Evolutionary conservation across 2,888 invertebrate species (phyloP).

Genomic region (Aplocera efformata): DNA sequence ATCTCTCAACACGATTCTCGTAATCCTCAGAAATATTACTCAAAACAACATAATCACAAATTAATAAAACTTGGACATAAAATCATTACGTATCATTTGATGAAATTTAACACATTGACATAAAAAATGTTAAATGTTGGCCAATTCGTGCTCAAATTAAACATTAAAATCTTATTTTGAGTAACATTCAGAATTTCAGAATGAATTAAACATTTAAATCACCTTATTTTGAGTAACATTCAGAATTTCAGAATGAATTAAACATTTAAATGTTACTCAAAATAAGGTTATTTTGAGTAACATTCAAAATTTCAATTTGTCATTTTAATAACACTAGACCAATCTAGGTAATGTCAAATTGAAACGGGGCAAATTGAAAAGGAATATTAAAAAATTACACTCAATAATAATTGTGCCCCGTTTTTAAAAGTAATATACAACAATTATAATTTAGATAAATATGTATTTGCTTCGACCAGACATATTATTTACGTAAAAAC

Average conservation of each 20-base stretch:
- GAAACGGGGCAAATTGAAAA: slow-evolving; percentile 28
- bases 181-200: slow-evolving; percentile 37
- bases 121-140: too few relatives aligned
- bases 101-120: too few relatives aligned
- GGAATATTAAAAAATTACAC: slow-evolving; percentile 3
- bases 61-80: slow-evolving; percentile 5
- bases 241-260: slow-evolving; percentile 45
- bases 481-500: not conserved
- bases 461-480: slow-evolving; percentile 8
- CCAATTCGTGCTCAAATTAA: too few relatives aligned
- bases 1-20: not conserved
- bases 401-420: slow-evolving; percentile 18
- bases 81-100: not conserved
- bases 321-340: slow-evolving; percentile 73
- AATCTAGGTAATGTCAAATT: slow-evolving; percentile 78
- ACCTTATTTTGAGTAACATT: slow-evolving; percentile 22
- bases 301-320: slow-evolving; percentile 55
- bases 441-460: slow-evolving; percentile 7
- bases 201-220: too few relatives aligned
- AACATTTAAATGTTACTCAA: too few relatives aligned
- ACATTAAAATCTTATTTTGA: slow-evolving; percentile 22
- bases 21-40: slow-evolving; percentile 12
- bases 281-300: slow-evolving; percentile 21
- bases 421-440: slow-evolving; percentile 14
- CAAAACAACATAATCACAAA: slow-evolving; percentile 13